Evolutionary conservation across 2,113 vertebrate genomes (phyloP).

Genomic region (Myiozetetes cayanensis): DNA sequence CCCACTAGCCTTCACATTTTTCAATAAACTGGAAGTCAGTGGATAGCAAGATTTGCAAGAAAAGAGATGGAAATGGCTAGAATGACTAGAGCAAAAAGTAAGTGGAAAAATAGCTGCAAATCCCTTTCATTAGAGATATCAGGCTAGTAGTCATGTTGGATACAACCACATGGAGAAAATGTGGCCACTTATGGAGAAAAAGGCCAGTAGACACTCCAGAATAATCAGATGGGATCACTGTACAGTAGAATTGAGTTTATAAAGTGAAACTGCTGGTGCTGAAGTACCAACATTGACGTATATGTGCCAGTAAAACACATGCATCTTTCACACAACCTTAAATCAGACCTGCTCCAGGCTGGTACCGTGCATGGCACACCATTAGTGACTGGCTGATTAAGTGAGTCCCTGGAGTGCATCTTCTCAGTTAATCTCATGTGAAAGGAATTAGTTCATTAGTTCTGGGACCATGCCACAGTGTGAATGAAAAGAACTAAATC

Average conservation of each 20-base stretch:
- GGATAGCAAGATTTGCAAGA: not conserved
- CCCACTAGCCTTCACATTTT: not conserved
- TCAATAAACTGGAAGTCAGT: not conserved
- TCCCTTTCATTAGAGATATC: not conserved
- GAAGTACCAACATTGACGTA: not conserved
- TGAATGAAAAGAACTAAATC: not conserved
- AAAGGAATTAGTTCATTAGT: not conserved
- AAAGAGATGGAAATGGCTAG: not conserved
- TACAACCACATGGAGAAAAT: too few relatives aligned
- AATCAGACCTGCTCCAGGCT: not conserved
- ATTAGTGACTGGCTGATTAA: not conserved
- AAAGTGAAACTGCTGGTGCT: not conserved
- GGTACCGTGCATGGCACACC: not conserved
- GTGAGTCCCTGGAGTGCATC: not conserved
- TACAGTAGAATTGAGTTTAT: not conserved
- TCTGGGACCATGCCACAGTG: not conserved
- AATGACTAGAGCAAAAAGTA: not conserved
- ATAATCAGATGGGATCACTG: not conserved
- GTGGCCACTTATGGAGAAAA: not conserved
- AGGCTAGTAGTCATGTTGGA: not conserved
- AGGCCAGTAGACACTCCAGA: not conserved
- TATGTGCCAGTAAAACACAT: not conserved
- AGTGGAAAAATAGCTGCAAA: not conserved
- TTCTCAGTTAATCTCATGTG: not conserved
- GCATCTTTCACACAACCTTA: not conserved